A percentile compares a stretch with the other conserved stretches of the same genome.
Evolutionary conservation across 1,140 invertebrate genomes (phyloP).

Genomic region (Brachionus angularis): DNA sequence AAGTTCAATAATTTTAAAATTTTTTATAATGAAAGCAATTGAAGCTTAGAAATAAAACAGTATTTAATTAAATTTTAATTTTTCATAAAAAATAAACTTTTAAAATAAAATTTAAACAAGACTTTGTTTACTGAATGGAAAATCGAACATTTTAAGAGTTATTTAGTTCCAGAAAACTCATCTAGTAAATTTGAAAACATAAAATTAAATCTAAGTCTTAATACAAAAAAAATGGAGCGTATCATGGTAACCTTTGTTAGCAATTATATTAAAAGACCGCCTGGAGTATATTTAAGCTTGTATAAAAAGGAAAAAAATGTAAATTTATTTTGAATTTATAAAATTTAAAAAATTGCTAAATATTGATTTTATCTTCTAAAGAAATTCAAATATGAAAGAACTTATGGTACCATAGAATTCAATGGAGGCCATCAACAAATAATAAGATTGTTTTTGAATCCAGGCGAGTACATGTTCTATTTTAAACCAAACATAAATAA

Average conservation of each 20-base stretch:
- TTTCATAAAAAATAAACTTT: too few relatives aligned
- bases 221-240: too few relatives aligned
- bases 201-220: background rate
- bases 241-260: too few relatives aligned
- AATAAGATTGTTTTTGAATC: background rate
- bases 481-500: slow-evolving; percentile 15
- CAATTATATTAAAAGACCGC: too few relatives aligned
- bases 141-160: background rate
- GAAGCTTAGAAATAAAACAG: background rate
- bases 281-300: too few relatives aligned
- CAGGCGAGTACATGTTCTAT: background rate
- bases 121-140: slow-evolving; percentile 30
- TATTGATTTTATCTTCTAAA: background rate
- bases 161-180: background rate
- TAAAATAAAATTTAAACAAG: too few relatives aligned
- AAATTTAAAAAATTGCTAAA: background rate
- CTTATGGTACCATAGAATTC: slow-evolving; percentile 16
- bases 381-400: slow-evolving; percentile 1
- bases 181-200: background rate
- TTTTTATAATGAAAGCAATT: background rate
- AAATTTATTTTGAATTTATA: background rate
- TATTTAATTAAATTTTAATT: too few relatives aligned
- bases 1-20: background rate
- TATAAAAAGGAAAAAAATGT: too few relatives aligned
- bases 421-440: slow-evolving; percentile 16